phyloP scores from a whole-genome alignment of 2,888 invertebrate species.

The Cataglyphis albicans region DNA sequence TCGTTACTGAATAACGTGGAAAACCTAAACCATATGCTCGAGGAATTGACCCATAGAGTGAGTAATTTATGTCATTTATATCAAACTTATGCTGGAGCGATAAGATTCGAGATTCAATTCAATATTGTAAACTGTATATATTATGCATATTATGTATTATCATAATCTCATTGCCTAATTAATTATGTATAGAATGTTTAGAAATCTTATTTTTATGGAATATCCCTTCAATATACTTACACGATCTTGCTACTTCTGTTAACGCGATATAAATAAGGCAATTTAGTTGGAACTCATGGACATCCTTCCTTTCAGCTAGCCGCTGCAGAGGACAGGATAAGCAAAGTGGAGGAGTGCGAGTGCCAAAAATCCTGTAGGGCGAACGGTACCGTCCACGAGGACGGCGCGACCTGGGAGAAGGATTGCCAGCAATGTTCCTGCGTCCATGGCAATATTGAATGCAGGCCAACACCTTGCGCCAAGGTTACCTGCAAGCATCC shows the following conservation, averaged over 20 bases:
- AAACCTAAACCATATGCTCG: no score
- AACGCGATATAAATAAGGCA: background rate
- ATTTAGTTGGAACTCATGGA: slow-evolving; percentile 69
- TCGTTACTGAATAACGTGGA: slow-evolving; percentile 93
- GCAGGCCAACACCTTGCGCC: slow-evolving; percentile 93
- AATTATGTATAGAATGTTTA: background rate
- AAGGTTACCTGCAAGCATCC: slow-evolving; percentile 93
- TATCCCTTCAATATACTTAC: background rate
- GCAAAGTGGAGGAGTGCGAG: slow-evolving; percentile 94
- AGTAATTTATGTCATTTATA: slow-evolving; percentile 81
- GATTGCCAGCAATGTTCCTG: slow-evolving; percentile 96
- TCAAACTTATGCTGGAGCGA: background rate
- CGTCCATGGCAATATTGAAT: slow-evolving; percentile 94
- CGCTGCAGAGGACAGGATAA: slow-evolving; percentile 92
- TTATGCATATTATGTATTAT: background rate
- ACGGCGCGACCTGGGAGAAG: slow-evolving; percentile 94
- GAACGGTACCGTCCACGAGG: slow-evolving; percentile 93
- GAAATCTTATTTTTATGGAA: background rate
- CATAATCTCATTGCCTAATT: background rate
- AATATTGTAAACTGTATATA: background rate
- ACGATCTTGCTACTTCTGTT: background rate
- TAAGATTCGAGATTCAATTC: background rate
- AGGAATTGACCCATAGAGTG: slow-evolving; percentile 94
- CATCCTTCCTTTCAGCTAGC: slow-evolving; percentile 89
- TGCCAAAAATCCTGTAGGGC: slow-evolving; percentile 95